Evolutionary conservation across 1,140 invertebrate genomes (phyloP).

Genomic region (Trypoxylus dichotomus): DNA sequence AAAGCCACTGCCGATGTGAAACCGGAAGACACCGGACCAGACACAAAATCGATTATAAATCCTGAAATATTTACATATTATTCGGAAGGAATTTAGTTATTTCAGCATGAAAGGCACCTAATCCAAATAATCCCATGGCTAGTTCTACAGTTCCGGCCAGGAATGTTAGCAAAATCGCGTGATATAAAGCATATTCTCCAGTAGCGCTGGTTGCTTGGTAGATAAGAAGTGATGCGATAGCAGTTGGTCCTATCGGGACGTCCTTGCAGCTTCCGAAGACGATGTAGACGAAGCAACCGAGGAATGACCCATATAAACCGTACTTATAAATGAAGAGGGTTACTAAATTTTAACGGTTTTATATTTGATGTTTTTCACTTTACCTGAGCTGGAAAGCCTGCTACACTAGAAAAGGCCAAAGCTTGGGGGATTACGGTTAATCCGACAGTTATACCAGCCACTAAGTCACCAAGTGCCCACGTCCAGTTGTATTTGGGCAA

Average conservation of each 20-base stretch:
- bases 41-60: conserved; percentile 92
- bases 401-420: conserved; percentile 82
- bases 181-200: conserved; percentile 59
- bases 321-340: conserved; percentile 62
- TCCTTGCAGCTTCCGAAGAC: conserved; percentile 89
- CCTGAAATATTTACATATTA: conserved; percentile 59
- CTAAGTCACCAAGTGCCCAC: conserved; percentile 72
- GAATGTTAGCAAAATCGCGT: conserved; percentile 81
- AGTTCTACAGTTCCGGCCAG: conserved; percentile 79
- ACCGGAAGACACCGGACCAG: conserved; percentile 87
- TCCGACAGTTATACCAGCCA: conserved; percentile 84
- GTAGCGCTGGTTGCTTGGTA: conserved; percentile 70
- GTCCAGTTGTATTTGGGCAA: conserved; percentile 70
- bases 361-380: neutral
- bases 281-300: conserved; percentile 89
- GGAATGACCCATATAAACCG: conserved; percentile 88
- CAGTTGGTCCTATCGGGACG: conserved; percentile 85
- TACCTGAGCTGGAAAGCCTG: conserved; percentile 80
- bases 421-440: conserved; percentile 88
- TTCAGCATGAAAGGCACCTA: conserved; percentile 63
- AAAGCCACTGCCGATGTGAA: conserved; percentile 92
- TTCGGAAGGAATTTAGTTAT: neutral
- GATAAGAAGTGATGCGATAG: conserved; percentile 80
- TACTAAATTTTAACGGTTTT: no score
- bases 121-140: conserved; percentile 82